A percentile compares a stretch with the other conserved stretches of the same genome.
phyloP scores from a whole-genome alignment of 2,113 vertebrate genomes.

The Arenaria interpres region DNA sequence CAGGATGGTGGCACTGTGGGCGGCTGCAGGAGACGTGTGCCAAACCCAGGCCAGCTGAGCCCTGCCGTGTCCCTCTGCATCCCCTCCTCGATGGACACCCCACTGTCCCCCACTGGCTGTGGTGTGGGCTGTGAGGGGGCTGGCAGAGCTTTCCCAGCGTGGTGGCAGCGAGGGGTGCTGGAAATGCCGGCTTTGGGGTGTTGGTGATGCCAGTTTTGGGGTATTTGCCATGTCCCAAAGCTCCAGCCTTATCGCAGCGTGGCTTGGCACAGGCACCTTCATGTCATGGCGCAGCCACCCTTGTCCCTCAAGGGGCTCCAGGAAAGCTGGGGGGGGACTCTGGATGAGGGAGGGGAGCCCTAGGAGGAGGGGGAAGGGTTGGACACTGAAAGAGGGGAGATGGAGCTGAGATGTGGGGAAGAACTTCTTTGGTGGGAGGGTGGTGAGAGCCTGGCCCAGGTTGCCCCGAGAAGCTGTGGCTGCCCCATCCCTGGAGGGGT shows the following conservation, averaged over 20 bases:
- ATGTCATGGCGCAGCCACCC: neutral
- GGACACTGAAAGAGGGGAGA: no score
- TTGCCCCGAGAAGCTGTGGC: no score
- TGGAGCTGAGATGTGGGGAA: no score
- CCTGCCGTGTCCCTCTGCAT: neutral
- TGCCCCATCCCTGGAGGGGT: no score
- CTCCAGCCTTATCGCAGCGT: neutral
- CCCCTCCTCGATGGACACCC: neutral
- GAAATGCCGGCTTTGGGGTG: neutral
- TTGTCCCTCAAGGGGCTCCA: no score
- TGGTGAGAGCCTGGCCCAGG: no score
- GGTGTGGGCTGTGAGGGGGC: neutral
- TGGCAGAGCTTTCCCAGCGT: neutral
- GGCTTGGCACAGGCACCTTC: neutral
- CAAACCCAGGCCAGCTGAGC: neutral
- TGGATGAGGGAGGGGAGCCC: no score
- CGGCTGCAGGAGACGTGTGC: fast-evolving
- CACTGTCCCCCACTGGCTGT: fast-evolving
- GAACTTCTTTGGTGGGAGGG: no score
- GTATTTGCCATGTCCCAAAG: neutral
- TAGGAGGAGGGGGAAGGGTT: no score
- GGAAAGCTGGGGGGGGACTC: no score
- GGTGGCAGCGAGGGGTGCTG: neutral
- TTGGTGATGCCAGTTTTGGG: no score
- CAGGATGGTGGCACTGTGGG: neutral